phyloP scores from a whole-genome alignment of 2,113 vertebrate genomes.

The Fregetta grallaria region DNA sequence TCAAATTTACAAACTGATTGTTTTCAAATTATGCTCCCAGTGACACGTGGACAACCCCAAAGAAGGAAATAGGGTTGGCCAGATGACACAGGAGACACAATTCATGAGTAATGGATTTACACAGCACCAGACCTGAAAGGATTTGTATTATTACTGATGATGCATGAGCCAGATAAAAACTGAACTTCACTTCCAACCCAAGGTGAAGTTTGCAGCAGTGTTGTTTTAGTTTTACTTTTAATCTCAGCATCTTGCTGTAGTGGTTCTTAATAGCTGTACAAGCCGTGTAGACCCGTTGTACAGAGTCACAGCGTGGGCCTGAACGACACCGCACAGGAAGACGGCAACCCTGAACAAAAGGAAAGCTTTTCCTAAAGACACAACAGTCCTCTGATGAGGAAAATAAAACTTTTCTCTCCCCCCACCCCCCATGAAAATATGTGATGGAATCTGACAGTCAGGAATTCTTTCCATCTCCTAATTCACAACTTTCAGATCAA shows the following conservation, averaged over 20 bases:
- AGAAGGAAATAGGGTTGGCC: not conserved
- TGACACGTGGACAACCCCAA: not conserved
- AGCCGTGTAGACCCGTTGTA: rapidly evolving
- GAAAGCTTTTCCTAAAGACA: not conserved
- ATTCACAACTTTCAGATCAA: slow-evolving; percentile 29
- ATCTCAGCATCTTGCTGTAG: not conserved
- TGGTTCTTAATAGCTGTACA: not conserved
- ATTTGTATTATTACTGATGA: not conserved
- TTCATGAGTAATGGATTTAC: not conserved
- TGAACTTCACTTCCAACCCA: not conserved
- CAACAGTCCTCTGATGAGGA: not conserved
- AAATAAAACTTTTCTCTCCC: not conserved
- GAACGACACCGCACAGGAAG: not conserved
- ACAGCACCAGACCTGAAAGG: not conserved
- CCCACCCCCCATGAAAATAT: not conserved
- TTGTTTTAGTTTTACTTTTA: not conserved
- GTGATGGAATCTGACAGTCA: slow-evolving; percentile 11
- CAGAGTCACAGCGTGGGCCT: not conserved
- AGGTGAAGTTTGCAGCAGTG: not conserved
- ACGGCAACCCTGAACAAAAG: not conserved
- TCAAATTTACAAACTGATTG: not conserved
- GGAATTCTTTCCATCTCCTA: slow-evolving; percentile 33
- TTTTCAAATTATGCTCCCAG: not conserved
- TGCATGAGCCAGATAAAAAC: not conserved
- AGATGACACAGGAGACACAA: not conserved